These are phyloP conservation scores for Stenichneumon culpator DNA, from an alignment of 2,888 invertebrate genomes.

Conservation along the genomic window DNA sequence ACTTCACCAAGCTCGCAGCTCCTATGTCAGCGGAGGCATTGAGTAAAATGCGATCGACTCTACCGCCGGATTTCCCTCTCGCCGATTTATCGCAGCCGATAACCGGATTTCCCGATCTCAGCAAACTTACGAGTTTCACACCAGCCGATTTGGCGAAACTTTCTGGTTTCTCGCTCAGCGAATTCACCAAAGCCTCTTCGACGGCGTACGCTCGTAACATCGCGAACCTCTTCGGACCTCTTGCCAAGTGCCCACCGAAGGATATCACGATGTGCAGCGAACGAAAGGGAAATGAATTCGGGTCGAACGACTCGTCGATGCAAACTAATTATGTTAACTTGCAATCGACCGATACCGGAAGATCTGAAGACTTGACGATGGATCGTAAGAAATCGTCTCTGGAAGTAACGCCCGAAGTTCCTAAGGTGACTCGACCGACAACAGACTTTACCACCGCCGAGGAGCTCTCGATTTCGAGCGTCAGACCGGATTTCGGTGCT, in stretches of 20 bases:
- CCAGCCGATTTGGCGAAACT: constrained; percentile 82
- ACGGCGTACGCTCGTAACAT: constrained; percentile 82
- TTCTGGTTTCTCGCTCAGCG: constrained; percentile 82
- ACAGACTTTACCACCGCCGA: constrained; percentile 74
- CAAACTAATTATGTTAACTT: constrained; percentile 69
- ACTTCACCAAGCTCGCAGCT: constrained; percentile 79
- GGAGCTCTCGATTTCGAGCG: constrained; percentile 79
- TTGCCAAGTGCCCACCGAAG: constrained; percentile 77
- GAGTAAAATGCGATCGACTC: constrained; percentile 74
- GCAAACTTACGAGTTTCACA: constrained; percentile 82
- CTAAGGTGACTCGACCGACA: constrained; percentile 67
- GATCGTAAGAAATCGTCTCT: constrained; percentile 63
- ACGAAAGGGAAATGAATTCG: constrained; percentile 65
- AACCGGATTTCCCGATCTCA: constrained; percentile 81
- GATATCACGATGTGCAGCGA: constrained; percentile 74
- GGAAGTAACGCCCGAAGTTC: constrained; percentile 50
- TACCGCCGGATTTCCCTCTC: constrained; percentile 80
- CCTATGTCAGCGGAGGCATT: constrained; percentile 75
- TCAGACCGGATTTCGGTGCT: constrained; percentile 76
- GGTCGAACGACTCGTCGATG: constrained; percentile 74
- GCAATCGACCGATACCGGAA: constrained; percentile 42
- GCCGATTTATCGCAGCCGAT: constrained; percentile 82
- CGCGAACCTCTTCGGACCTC: constrained; percentile 82
- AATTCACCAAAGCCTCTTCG: constrained; percentile 81
- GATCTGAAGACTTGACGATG: constrained; percentile 64